Percentiles rank a stretch among this genome's conserved stretches.
Evolutionary conservation across 2,888 invertebrate genomes (phyloP).

Genomic region (Eurytoma adleriae): DNA sequence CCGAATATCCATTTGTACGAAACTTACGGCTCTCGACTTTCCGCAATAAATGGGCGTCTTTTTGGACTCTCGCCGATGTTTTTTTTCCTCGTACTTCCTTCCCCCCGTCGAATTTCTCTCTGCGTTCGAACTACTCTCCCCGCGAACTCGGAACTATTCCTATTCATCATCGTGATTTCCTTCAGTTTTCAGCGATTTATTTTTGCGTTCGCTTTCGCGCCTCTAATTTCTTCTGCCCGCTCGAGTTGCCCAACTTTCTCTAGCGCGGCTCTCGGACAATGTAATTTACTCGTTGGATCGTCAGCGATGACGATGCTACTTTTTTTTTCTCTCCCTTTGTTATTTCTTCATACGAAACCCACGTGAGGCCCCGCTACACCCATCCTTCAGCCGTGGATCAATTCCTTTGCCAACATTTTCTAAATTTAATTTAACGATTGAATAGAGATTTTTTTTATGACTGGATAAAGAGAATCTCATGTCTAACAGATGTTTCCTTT

Average conservation of each 20-base stretch:
- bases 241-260: constrained; percentile 2
- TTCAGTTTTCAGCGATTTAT: constrained; percentile 35
- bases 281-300: no score
- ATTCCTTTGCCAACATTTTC: no score
- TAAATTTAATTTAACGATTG: no score
- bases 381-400: no score
- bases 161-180: constrained; percentile 35
- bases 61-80: background rate
- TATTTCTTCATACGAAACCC: no score
- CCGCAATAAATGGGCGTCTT: constrained; percentile 32
- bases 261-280: no score
- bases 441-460: no score
- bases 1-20: constrained; percentile 53
- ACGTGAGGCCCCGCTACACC: no score
- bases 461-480: no score
- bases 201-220: constrained; percentile 10
- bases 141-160: constrained; percentile 25
- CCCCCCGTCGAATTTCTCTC: background rate
- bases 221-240: constrained; percentile 4
- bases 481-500: constrained; percentile 1
- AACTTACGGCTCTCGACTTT: constrained; percentile 44
- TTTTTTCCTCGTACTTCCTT: background rate
- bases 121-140: background rate
- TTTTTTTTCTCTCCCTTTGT: no score
- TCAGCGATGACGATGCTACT: no score